These are phyloP conservation scores for Pachydiplax longipennis DNA, from an alignment of 2,888 invertebrate species.

Conservation along the genomic window DNA sequence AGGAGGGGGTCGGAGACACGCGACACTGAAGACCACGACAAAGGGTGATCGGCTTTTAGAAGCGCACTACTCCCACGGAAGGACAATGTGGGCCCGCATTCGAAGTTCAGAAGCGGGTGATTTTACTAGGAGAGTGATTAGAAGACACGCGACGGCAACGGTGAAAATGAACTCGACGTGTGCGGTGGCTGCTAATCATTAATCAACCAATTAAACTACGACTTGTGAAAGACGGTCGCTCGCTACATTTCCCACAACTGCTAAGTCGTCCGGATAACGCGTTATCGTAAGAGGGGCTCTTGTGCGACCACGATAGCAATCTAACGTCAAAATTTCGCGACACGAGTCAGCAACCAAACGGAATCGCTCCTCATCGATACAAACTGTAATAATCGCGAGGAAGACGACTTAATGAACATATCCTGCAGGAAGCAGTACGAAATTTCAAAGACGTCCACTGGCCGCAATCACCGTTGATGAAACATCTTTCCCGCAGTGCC, in stretches of 20 bases:
- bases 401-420: background rate
- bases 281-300: background rate
- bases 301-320: too few relatives aligned
- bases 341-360: too few relatives aligned
- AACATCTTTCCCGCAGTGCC: too few relatives aligned
- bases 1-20: background rate
- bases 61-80: background rate
- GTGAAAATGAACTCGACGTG: background rate
- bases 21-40: background rate
- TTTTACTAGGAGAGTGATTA: background rate
- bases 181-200: background rate
- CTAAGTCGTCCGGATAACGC: background rate
- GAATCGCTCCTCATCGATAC: too few relatives aligned
- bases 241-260: background rate
- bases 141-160: background rate
- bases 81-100: background rate
- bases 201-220: background rate
- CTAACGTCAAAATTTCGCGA: too few relatives aligned
- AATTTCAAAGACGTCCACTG: too few relatives aligned
- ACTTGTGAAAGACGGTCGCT: background rate
- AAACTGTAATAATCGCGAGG: background rate
- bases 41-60: background rate
- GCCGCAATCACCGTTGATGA: too few relatives aligned
- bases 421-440: background rate
- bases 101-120: background rate